Conservation (phyloP, 2,888 invertebrate genomes). For the Acleris cristana region DNA sequence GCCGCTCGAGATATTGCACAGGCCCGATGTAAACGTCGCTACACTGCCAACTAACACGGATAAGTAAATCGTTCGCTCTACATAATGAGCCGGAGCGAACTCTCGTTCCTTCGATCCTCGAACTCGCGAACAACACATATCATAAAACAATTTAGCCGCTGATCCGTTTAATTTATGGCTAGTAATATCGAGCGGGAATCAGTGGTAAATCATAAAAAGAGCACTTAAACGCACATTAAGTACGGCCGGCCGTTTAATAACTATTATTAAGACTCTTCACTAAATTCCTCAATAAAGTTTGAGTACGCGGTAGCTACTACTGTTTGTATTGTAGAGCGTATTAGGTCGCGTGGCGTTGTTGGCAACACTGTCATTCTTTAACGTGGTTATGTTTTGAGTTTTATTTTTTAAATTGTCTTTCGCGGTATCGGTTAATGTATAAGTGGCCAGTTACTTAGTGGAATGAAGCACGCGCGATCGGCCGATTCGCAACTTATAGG, state of each 20-base stretch:
- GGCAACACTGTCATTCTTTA: conserved; percentile 3
- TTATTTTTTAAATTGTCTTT: background rate
- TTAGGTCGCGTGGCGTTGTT: background rate
- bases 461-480: conserved; percentile 41
- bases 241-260: conserved; percentile 77
- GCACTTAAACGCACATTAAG: conserved; percentile 76
- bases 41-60: conserved; percentile 66
- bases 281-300: conserved; percentile 70
- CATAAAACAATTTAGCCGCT: conserved; percentile 78
- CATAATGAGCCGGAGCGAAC: conserved; percentile 42
- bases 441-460: conserved; percentile 17
- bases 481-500: conserved; percentile 49
- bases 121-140: conserved; percentile 58
- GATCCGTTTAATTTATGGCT: conserved; percentile 75
- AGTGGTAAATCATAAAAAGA: conserved; percentile 80
- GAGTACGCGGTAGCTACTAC: conserved; percentile 52
- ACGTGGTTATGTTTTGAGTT: conserved; percentile 18
- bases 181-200: conserved; percentile 73
- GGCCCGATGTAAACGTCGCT: conserved; percentile 54
- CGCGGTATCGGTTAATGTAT: background rate
- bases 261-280: conserved; percentile 78
- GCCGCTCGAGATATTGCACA: conserved; percentile 61
- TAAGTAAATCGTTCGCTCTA: conserved; percentile 66
- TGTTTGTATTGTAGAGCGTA: conserved; percentile 38
- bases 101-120: background rate